Evolutionary conservation across 1,140 invertebrate genomes (phyloP), one percentile per base, ranked within the genome.

Genomic region (Zaprionus lachaisei): DNA sequence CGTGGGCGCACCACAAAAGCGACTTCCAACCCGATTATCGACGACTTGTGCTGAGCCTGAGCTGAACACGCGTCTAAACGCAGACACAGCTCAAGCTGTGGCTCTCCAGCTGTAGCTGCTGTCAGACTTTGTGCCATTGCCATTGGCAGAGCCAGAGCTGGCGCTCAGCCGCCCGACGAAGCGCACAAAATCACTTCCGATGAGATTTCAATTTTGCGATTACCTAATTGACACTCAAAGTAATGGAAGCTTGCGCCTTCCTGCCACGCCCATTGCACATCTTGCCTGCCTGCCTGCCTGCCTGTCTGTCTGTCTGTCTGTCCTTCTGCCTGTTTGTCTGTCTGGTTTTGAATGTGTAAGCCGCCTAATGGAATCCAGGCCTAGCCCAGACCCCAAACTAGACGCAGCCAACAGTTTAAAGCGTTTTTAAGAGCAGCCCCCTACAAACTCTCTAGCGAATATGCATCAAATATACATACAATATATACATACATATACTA

Each of bases 171-270:
- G 64, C 65, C 64, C 81, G 77, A 65, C 79, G 72, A 80, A 73
- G 83, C 83, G 80, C 80, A 87, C 83, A 87, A 87, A 89, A 87
- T 87, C 84, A 87, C 84, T 87, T 87, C 84, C 84, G 84, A 87
- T 89, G 84, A 87, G 84, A 87, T 87, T 87, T 87, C 80, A 89
- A 87, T 87, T 87, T 87, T 81, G 80, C 74, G 84, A 87, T 87
- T 87, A 87, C 84, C 87, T 87, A 87, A 87, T 87, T 87, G 84
- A 89, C 84, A 89, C 84, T 87, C 80, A 84, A 87, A 81, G 81
- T 83, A 87, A 87, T 87, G 84, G 84, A 89, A 83, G 69, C 65
- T 51, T 58, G 31, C n/a, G 80, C 69, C 74, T 65, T 44, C 55
- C 55, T 22, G 31, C 54, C 63, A 14, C n/a, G 14, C 64, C 49